Percentiles rank a stretch among this genome's conserved stretches.
phyloP scores from a whole-genome alignment of 2,888 invertebrate genomes.

The Loripinus fragilis region DNA sequence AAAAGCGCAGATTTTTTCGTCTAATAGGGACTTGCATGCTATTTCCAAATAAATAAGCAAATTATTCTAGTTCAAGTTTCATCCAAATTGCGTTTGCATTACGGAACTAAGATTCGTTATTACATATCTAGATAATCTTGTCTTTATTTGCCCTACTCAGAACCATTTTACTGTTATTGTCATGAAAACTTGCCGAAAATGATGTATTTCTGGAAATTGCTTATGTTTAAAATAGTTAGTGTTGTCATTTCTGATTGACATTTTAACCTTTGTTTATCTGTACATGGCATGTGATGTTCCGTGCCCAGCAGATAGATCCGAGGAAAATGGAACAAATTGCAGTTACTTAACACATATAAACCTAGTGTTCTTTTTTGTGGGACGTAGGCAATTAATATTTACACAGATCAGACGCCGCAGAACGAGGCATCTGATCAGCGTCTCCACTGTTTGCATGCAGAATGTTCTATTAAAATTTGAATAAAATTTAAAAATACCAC shows the following conservation, averaged over 20 bases:
- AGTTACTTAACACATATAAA: too few relatives aligned
- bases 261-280: slow-evolving; percentile 1
- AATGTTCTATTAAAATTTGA: too few relatives aligned
- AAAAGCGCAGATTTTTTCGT: neutral
- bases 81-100: slow-evolving; percentile 3
- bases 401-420: too few relatives aligned
- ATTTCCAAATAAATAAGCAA: slow-evolving; percentile 11
- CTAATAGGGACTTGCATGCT: neutral
- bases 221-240: slow-evolving; percentile 1
- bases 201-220: neutral
- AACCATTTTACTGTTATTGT: neutral
- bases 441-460: too few relatives aligned
- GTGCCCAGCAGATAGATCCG: too few relatives aligned
- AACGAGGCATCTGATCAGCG: too few relatives aligned
- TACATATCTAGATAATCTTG: slow-evolving; percentile 1
- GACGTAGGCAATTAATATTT: too few relatives aligned
- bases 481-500: too few relatives aligned
- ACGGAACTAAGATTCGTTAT: slow-evolving; percentile 2
- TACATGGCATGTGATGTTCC: slow-evolving; percentile 1
- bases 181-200: neutral
- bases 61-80: slow-evolving; percentile 16
- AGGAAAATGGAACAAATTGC: too few relatives aligned
- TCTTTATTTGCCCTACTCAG: neutral
- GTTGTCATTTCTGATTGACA: slow-evolving; percentile 8
- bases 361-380: too few relatives aligned